Percentiles rank a stretch among this genome's conserved stretches.
These are phyloP conservation scores for Rhipidura dahli DNA, from an alignment of 2,113 vertebrate genomes.

Conservation along the genomic window DNA sequence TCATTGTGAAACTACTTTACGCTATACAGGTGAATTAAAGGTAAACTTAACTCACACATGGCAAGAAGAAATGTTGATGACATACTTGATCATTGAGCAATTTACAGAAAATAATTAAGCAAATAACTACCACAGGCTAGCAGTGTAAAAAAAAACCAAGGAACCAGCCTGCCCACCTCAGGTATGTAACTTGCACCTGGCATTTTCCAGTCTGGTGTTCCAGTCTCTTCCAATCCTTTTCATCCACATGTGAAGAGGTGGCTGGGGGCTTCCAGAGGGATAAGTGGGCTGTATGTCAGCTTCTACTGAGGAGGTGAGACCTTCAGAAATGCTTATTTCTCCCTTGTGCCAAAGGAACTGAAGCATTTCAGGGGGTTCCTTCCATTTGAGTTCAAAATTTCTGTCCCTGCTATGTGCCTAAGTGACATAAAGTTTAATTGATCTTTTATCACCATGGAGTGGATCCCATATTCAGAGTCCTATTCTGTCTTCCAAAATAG, in stretches of 20 bases:
- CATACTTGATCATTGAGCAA: not conserved
- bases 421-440: not conserved
- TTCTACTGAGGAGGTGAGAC: not conserved
- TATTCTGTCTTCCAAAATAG: not conserved
- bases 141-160: not conserved
- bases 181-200: not conserved
- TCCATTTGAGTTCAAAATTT: not conserved
- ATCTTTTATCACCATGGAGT: not conserved
- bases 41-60: not conserved
- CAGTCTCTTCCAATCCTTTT: not conserved
- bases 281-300: not conserved
- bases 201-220: not conserved
- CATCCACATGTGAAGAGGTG: not conserved
- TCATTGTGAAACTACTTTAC: not conserved
- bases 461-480: not conserved
- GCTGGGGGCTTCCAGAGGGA: not conserved
- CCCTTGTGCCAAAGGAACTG: not conserved
- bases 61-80: not conserved
- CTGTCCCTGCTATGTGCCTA: not conserved
- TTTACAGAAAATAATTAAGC: not conserved
- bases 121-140: not conserved
- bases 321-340: not conserved
- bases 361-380: not conserved
- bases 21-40: not conserved
- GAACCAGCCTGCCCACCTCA: not conserved